phyloP scores from a whole-genome alignment of 2,113 vertebrate genomes.

The Scalopus aquaticus region DNA sequence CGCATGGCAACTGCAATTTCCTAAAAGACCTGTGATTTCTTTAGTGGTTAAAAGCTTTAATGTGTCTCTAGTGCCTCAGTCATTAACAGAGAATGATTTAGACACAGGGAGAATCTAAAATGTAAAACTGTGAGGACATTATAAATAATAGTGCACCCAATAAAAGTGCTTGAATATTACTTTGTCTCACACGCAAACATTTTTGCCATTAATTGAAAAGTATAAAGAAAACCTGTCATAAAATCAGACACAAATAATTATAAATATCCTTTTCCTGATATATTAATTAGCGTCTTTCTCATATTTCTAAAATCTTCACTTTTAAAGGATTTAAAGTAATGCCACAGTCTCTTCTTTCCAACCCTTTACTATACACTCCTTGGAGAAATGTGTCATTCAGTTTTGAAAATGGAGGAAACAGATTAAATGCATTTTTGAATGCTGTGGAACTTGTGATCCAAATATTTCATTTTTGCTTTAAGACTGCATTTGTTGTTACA shows the following conservation, averaged over 20 bases:
- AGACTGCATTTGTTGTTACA: not conserved
- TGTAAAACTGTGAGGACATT: conserved; percentile 38
- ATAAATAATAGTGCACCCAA: conserved; percentile 43
- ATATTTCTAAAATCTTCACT: conserved; percentile 29
- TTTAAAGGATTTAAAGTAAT: conserved; percentile 41
- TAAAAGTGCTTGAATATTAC: not conserved
- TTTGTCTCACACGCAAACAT: not conserved
- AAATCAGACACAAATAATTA: not conserved
- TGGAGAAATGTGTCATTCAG: conserved; percentile 4
- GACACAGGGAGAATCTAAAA: conserved; percentile 30
- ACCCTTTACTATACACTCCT: not conserved
- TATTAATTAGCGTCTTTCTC: conserved; percentile 15
- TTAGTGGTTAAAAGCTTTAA: conserved; percentile 61
- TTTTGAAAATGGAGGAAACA: conserved; percentile 22
- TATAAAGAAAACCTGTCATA: not conserved
- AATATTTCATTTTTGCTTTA: not conserved
- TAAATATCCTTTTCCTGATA: not conserved
- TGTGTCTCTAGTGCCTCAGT: conserved; percentile 46
- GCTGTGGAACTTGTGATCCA: not conserved
- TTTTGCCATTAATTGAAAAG: conserved; percentile 32
- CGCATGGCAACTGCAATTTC: conserved; percentile 55
- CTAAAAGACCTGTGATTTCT: conserved; percentile 57
- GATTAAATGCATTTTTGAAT: not conserved
- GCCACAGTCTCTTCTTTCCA: not conserved
- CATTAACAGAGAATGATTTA: conserved; percentile 67